Evolutionary conservation across 2,797 vertebrate genomes (phyloP), one percentile per base, ranked within the genome.

Genomic region (Uromys caudimaculatus): DNA sequence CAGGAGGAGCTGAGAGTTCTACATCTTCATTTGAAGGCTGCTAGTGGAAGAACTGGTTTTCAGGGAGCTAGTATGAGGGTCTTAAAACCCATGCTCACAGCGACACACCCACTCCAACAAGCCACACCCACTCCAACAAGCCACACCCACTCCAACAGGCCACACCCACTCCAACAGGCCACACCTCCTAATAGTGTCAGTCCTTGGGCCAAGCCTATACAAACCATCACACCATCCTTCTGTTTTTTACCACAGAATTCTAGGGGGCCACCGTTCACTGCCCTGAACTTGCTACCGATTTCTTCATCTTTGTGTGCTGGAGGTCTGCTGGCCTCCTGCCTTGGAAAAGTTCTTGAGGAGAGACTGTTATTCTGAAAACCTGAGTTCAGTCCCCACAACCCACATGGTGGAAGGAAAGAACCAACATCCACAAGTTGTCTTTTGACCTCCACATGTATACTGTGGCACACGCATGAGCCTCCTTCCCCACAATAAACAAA

Each of bases 341-440:
- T 93, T 27, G 41, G 32, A 58, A 69, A 78, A 82, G 50, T 60
- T 94, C 87, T 96, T 78, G 21, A 94, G 90, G 41, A 91, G 50
- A 67, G 69, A 73, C 16, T 75, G 38, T 12, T 41, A 27, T 54
- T 84, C 83, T 27, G 84, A n/a, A 13, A 8, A 52, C 44, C 44
- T n/a, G 62, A 69, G 47, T 35, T 69, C 44, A 38, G 12, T n/a
- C 32, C 47, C 44, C 62, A 7, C 21, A 87, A 8, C 50, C 35
- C 47, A 71, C 84, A 24, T 16, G 13, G 47, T 27, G 23, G 35
- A 27, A 71, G 67, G 64, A 71, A 47, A 17, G 23, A 71, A 29
- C 14, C 35, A 11, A 5, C 29, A 3, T 50, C 64, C 7, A 1
- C 64, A 54, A 8, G 67, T 6, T 71, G 50, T 38, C 50, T 38